Base-by-base conservation (phyloP, 2,797 vertebrate species). In the Chanos chanos region DNA sequence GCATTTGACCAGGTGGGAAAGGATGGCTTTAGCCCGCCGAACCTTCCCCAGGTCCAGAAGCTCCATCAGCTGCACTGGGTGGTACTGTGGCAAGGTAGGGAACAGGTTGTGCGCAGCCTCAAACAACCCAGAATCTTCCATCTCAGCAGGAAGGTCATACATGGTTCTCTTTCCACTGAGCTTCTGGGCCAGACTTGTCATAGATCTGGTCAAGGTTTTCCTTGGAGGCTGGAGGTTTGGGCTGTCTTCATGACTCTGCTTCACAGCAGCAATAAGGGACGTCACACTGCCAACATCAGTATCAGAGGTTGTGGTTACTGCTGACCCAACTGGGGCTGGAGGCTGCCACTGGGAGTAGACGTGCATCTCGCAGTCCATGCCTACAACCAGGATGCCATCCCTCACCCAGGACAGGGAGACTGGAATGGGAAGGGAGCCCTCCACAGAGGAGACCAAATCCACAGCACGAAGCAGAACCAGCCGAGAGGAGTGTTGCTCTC, bases 301-400 rank as follows among this genome's bases (percentile, higher is more conserved):
- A 50, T 92, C 92, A 19, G 80, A 77, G 47, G n/a, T n/a, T n/a
- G 59, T 63, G 61, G 78, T 22, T 4, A 80, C 41, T 4, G 80
- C 72, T 1, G 75, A 66, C 59, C 74, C 86, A 57, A 87, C 75
- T 27, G 88, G 88, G 28, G 82, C 80, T 69, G 91, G 86, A 7
- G 94, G 92, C 54, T 98, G 95, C 97, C 97, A 99, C 56, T 99
- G 97, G 61, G 95, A 98, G 81, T 99, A 99, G 18, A 99, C 96
- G 5, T 98, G 97, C 97, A 99, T 99, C 83, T 99, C 97, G 71
- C 96, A 99, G 69, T 99, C 97, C 97, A 99, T 99, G 63, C 97
- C 97, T 33, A 98, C 94, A 1, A 99, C 97, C 61, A 99, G 82
- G 77, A 99, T 98, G 43, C 97, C 97, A 77, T 99, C 96, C 62